phyloP scores from a whole-genome alignment of 2,113 vertebrate genomes.

The Nematolebias whitei region DNA sequence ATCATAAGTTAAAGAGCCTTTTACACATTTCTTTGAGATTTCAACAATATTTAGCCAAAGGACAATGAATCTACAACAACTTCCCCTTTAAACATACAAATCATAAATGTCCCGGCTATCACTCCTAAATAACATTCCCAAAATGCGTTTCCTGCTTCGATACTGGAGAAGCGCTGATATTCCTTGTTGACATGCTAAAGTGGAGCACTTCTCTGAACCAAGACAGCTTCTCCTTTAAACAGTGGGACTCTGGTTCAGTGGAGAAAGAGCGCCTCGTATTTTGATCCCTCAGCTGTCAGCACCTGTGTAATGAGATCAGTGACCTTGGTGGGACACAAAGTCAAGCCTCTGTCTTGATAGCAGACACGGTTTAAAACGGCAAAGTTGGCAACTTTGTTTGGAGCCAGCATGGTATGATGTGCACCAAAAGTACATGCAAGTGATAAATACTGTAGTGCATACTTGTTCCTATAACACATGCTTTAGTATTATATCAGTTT shows the following conservation, averaged over 20 bases:
- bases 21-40: background rate
- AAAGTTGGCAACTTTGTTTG: background rate
- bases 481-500: background rate
- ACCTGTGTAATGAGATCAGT: slow-evolving; percentile 63
- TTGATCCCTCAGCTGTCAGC: slow-evolving; percentile 54
- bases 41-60: background rate
- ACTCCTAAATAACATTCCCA: background rate
- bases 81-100: background rate
- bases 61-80: background rate
- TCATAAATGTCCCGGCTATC: background rate
- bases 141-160: slow-evolving; percentile 14
- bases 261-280: slow-evolving; percentile 37
- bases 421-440: background rate
- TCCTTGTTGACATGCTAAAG: slow-evolving; percentile 50
- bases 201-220: slow-evolving; percentile 39
- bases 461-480: background rate
- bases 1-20: too few species aligned
- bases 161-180: slow-evolving; percentile 54
- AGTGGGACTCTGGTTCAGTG: slow-evolving; percentile 5
- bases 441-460: too few species aligned
- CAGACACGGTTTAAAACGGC: background rate
- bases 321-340: slow-evolving; percentile 39
- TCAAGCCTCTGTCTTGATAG: slow-evolving; percentile 7
- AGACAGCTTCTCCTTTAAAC: slow-evolving; percentile 47
- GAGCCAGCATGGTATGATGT: background rate